A percentile compares a stretch with the other conserved stretches of the same genome.
Conservation (phyloP, 2,113 vertebrate species). For the Probosciger aterrimus region DNA sequence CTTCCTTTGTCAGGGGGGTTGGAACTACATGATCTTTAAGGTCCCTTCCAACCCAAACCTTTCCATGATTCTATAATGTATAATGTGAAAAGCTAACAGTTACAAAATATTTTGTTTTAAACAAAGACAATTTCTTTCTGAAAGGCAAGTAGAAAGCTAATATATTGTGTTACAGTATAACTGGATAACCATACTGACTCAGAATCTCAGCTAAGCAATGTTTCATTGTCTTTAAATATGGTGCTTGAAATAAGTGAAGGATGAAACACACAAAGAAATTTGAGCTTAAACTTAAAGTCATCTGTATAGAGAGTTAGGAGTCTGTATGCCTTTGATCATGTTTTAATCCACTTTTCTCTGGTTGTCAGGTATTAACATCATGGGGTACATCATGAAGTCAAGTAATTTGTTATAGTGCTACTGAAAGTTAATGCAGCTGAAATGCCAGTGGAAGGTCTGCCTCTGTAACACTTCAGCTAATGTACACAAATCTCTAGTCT, state of each 20-base stretch:
- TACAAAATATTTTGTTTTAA: background rate
- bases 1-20: too few relatives aligned
- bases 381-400: background rate
- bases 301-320: background rate
- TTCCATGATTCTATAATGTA: background rate
- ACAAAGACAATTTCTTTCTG: background rate
- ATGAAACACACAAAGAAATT: background rate
- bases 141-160: background rate
- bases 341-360: slow-evolving; percentile 32
- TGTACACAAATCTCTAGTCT: background rate
- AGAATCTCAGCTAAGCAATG: background rate
- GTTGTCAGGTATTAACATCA: slow-evolving; percentile 22
- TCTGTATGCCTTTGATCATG: background rate
- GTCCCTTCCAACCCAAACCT: too few relatives aligned
- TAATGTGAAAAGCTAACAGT: background rate
- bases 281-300: background rate
- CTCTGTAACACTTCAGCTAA: background rate
- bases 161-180: background rate
- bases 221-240: background rate
- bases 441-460: slow-evolving; percentile 11
- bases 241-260: background rate
- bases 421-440: slow-evolving; percentile 28
- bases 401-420: slow-evolving; percentile 20
- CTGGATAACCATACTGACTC: background rate
- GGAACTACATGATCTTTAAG: too few relatives aligned